These are phyloP conservation scores for Bombycilla garrulus DNA, from an alignment of 2,113 vertebrate genomes.

Conservation along the genomic window DNA sequence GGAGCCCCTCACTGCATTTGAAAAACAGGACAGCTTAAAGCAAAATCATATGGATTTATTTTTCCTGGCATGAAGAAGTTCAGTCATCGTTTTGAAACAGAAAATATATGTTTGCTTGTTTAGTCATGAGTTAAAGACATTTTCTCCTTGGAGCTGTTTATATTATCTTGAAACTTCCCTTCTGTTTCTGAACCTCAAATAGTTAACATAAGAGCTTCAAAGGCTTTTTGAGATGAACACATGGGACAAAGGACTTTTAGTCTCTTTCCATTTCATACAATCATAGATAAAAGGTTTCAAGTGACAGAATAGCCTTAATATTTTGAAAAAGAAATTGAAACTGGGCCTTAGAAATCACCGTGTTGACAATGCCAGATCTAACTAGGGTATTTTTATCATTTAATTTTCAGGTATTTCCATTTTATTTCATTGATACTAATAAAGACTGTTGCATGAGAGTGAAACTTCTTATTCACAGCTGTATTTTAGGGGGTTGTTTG, in stretches of 20 bases:
- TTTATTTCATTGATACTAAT: neutral
- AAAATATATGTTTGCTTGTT: constrained; percentile 37
- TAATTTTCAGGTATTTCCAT: neutral
- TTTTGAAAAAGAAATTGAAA: neutral
- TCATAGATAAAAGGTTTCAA: neutral
- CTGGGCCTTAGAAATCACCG: neutral
- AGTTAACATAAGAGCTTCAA: constrained; percentile 35
- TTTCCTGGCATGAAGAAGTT: constrained; percentile 32
- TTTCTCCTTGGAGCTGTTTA: constrained; percentile 32
- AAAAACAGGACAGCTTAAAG: constrained; percentile 43
- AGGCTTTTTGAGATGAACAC: neutral
- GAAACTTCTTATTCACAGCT: neutral
- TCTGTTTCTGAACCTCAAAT: constrained; percentile 32
- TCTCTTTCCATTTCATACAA: neutral
- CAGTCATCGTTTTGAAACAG: constrained; percentile 43
- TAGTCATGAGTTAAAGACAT: constrained; percentile 23
- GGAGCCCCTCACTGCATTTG: constrained; percentile 7
- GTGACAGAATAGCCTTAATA: neutral
- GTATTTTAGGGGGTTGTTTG: neutral
- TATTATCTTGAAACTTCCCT: constrained; percentile 14
- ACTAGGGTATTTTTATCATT: neutral
- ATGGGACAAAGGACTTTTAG: neutral
- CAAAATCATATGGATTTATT: constrained; percentile 60
- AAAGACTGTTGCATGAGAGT: neutral
- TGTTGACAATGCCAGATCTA: neutral